Conservation (phyloP, 2,888 invertebrate species). For the Rhamnusium bicolor region DNA sequence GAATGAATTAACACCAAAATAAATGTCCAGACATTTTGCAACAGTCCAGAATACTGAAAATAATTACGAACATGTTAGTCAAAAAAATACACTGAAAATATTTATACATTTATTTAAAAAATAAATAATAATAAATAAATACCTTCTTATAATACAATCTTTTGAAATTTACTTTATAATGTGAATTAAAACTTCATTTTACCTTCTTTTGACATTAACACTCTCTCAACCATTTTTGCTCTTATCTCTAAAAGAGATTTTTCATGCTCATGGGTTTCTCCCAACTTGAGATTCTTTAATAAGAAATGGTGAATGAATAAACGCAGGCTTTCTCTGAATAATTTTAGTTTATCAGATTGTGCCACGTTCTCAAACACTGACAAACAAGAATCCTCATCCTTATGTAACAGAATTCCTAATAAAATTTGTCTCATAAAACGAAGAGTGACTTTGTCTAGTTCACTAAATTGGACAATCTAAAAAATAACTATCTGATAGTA, state of each 20-base stretch:
- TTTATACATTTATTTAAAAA: background rate
- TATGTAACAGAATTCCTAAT: conserved; percentile 80
- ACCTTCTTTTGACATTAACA: conserved; percentile 69
- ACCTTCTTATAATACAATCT: background rate
- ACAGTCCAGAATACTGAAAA: too few relatives aligned
- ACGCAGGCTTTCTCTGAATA: conserved; percentile 87
- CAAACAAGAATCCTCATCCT: conserved; percentile 75
- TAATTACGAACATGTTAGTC: too few relatives aligned
- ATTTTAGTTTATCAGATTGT: conserved; percentile 81
- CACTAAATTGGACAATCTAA: conserved; percentile 89
- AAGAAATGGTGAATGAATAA: conserved; percentile 92
- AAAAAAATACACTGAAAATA: background rate
- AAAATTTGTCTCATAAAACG: conserved; percentile 86
- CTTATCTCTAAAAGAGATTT: conserved; percentile 74
- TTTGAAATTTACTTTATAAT: background rate
- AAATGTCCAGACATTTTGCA: too few relatives aligned
- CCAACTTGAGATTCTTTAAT: conserved; percentile 76
- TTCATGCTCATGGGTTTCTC: conserved; percentile 69
- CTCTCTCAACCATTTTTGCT: conserved; percentile 78
- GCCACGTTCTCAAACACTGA: conserved; percentile 84
- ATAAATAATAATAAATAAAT: background rate
- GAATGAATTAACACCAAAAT: too few relatives aligned
- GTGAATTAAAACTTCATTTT: conserved; percentile 20
- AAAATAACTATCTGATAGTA: too few relatives aligned
- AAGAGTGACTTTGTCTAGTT: conserved; percentile 86